Evolutionary conservation across 2,113 vertebrate species (phyloP), one percentile per base, ranked within the genome.

Genomic region (Alexandromys fortis): DNA sequence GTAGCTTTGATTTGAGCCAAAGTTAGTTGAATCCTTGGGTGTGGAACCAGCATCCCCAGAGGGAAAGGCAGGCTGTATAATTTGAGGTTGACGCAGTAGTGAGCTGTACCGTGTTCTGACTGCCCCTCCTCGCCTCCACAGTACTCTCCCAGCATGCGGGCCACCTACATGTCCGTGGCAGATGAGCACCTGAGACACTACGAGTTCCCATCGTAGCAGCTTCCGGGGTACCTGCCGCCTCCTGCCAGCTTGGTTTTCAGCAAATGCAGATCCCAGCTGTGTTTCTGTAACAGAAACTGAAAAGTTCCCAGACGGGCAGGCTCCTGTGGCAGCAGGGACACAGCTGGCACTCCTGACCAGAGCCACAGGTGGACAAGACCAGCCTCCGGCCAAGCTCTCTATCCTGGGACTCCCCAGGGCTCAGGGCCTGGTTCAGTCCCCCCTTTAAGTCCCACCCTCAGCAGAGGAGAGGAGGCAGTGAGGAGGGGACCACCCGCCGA

Each of bases 141-240:
- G 99, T 99, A 99, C 98, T 99, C 99, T 33, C 99, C 99, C 52
- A 99, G 99, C 98, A 99, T 99, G 99, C 98, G 99, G 95, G 99
- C 99, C 97, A 99, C 99, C 92, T 99, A 99, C 98, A 99, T 99
- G 97, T 99, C 99, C 0, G 99, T 99, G 99, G 99, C 98, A 0
- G 99, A 99, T 86, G 99, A 99, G 91, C 99, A 98, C 94, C 73
- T 98, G 76, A 97, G 99, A 98, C 99, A 98, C 95, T 99, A 99
- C 52, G 99, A 99, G 95, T 98, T 99, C 98, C 99, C 99, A 33
- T 99, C 99, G 77, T 99, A 99, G 85, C 7, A 7, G 2, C 1
- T 89, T 58, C 0, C 0, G 19, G 0, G 75, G 47, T 30, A 9
- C 49, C 76, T 17, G 82, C 90, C 63, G 45, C 78, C 76, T 52